phyloP scores from a whole-genome alignment of 2,888 invertebrate species.

The Netelia inedita region DNA sequence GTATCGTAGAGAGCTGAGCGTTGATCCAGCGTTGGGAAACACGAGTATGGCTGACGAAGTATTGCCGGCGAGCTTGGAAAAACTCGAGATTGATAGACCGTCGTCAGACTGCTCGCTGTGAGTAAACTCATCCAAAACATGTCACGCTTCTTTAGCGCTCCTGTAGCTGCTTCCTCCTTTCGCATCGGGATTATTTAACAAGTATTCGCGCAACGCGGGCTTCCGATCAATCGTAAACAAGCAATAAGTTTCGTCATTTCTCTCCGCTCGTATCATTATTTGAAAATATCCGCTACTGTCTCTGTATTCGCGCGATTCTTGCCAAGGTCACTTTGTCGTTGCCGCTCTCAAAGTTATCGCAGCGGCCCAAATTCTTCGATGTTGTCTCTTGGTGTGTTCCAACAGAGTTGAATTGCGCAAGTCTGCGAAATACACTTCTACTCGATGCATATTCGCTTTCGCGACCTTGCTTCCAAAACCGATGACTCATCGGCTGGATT shows the following conservation, averaged over 20 bases:
- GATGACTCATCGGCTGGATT: constrained; percentile 54
- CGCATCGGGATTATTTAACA: background rate
- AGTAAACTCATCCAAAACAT: constrained; percentile 62
- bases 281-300: background rate
- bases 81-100: constrained; percentile 80
- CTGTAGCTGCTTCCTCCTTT: background rate
- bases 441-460: constrained; percentile 39
- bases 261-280: background rate
- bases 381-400: background rate
- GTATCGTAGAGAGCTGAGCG: constrained; percentile 50
- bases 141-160: background rate
- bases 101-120: constrained; percentile 75
- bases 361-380: constrained; percentile 51
- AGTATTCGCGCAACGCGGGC: too few species aligned
- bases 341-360: constrained; percentile 15
- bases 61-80: constrained; percentile 82
- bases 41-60: constrained; percentile 80
- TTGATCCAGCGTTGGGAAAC: constrained; percentile 38
- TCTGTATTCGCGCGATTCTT: background rate
- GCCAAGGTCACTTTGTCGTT: constrained; percentile 42
- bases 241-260: background rate
- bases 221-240: too few species aligned
- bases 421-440: constrained; percentile 40
- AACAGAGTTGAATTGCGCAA: constrained; percentile 42
- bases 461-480: constrained; percentile 61